Evolutionary conservation across 2,797 vertebrate genomes (phyloP), one percentile per base, ranked within the genome.

Genomic region (Nannoperca australis): DNA sequence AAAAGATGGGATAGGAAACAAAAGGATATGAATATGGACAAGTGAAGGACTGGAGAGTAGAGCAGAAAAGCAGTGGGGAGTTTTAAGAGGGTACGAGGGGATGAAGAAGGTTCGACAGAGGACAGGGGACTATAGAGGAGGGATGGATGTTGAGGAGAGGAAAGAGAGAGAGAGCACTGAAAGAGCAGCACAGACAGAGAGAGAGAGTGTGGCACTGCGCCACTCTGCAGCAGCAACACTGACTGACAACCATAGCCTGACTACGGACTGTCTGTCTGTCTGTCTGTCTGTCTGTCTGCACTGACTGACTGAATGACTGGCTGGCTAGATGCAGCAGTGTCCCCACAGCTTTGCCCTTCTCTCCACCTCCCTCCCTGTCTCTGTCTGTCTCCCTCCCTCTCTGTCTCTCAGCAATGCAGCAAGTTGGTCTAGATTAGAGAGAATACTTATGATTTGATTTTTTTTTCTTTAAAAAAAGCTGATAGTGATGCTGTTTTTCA

Each of bases 141-240:
- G 63, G 73, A 69, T 18, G 27, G 76, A 32, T 51, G 32, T 34
- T 2, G 56, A 66, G 60, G 49, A 69, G 63, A 49, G 44, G 56
- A 20, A 65, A 38, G 79, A 70, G 65, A 53, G 72, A 68, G 70
- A 2, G 44, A 81, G 79, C 68, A 82, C 1, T n/a, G 51, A 71
- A 53, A 64, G 62, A 79, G 45, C 18, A 44, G 70, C 36, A 63
- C 7, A 70, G 73, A 79, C 10, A 54, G n/a, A 62, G 3, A 30
- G 65, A 76, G 32, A 60, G 70, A 59, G 70, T 69, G 85, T 71
- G 87, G 83, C 89, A 91, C 89, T 93, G 93, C 89, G 20, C 70
- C 91, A 91, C 84, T 91, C 88, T 92, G 93, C 91, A 77, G 89
- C 82, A 88, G 77, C 79, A 74, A 13, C 53, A 53, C 76, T 87